Conservation (phyloP, 2,113 vertebrate species). For the Nannobrachium achirus region DNA sequence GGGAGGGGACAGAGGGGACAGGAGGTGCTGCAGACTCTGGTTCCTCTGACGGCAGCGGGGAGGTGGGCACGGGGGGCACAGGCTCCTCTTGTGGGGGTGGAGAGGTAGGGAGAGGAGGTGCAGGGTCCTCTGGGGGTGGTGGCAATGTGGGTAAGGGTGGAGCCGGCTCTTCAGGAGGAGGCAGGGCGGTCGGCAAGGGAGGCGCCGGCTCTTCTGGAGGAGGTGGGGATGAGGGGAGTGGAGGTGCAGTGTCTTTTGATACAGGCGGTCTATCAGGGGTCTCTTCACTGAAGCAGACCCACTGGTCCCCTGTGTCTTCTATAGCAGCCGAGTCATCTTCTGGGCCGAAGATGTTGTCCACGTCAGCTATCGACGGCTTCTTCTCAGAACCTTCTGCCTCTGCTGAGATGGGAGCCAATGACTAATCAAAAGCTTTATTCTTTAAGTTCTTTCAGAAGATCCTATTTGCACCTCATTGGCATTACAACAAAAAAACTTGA, state of each 20-base stretch:
- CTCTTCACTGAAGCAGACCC: slow-evolving; percentile 91
- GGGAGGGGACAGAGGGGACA: slow-evolving; percentile 39
- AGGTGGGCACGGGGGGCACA: slow-evolving; percentile 45
- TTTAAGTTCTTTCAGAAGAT: not conserved
- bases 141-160: slow-evolving; percentile 64
- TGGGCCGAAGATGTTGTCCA: slow-evolving; percentile 97
- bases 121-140: slow-evolving; percentile 54
- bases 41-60: slow-evolving; percentile 50
- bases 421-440: slow-evolving; percentile 17
- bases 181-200: slow-evolving; percentile 61
- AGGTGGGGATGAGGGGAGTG: slow-evolving; percentile 60
- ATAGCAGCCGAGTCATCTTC: slow-evolving; percentile 78
- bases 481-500: too few relatives aligned
- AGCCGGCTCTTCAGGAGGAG: slow-evolving; percentile 59
- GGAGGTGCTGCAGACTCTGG: slow-evolving; percentile 17
- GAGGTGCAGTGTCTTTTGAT: slow-evolving; percentile 49
- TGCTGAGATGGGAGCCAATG: slow-evolving; percentile 39
- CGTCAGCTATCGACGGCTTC: slow-evolving; percentile 89
- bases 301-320: slow-evolving; percentile 80
- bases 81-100: slow-evolving; percentile 60
- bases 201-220: slow-evolving; percentile 74
- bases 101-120: slow-evolving; percentile 51
- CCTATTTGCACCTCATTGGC: too few relatives aligned
- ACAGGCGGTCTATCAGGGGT: slow-evolving; percentile 75
- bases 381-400: slow-evolving; percentile 57